phyloP scores from a whole-genome alignment of 1,140 invertebrate species.

The Diorhabda sublineata region DNA sequence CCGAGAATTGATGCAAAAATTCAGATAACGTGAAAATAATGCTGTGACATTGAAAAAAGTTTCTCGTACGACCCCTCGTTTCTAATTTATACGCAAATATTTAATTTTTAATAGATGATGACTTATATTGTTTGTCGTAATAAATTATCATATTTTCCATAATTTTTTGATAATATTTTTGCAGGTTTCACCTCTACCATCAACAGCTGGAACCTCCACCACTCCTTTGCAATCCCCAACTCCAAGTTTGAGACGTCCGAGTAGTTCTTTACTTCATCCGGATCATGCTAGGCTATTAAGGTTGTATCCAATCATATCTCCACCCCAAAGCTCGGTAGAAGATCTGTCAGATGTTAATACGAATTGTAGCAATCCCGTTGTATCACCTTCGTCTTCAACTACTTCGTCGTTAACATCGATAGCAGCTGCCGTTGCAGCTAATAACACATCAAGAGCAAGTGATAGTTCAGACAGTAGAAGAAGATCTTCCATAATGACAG shows the following conservation, averaged over 20 bases:
- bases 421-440: slow-evolving; percentile 49
- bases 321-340: slow-evolving; percentile 50
- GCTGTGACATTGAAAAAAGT: no score
- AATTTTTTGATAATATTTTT: no score
- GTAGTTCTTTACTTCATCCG: slow-evolving; percentile 59
- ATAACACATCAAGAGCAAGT: slow-evolving; percentile 44
- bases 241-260: slow-evolving; percentile 53
- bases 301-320: slow-evolving; percentile 50
- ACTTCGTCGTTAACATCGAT: slow-evolving; percentile 57
- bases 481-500: slow-evolving; percentile 50
- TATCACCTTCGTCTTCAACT: slow-evolving; percentile 52
- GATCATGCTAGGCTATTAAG: slow-evolving; percentile 61
- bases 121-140: no score
- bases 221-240: slow-evolving; percentile 45
- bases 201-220: slow-evolving; percentile 46
- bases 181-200: slow-evolving; percentile 62
- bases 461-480: slow-evolving; percentile 49
- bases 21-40: no score
- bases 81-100: no score
- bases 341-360: slow-evolving; percentile 47
- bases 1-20: no score
- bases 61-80: no score
- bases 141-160: no score
- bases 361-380: slow-evolving; percentile 45
- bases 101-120: no score